Evolutionary conservation across 1,140 invertebrate genomes (phyloP).

Genomic region (Apolygus lucorum): DNA sequence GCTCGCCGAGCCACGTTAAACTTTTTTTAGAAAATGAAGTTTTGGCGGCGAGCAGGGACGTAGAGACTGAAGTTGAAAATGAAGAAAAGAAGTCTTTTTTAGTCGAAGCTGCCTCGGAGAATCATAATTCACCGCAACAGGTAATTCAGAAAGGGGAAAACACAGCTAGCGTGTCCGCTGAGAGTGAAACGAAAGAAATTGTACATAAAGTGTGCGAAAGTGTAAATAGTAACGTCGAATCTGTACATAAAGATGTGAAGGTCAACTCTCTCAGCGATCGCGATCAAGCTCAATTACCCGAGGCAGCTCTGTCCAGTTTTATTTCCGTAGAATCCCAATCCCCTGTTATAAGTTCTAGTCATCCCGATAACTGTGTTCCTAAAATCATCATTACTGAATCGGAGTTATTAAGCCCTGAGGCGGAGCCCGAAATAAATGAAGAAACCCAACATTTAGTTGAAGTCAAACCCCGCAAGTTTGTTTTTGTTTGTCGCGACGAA

Average conservation of each 20-base stretch:
- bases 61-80: conserved; percentile 5
- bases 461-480: conserved; percentile 25
- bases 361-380: conserved; percentile 23
- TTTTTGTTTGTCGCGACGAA: conserved; percentile 25
- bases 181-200: conserved; percentile 4
- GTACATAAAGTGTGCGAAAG: too few species aligned
- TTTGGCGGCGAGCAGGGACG: neutral
- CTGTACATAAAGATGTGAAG: neutral
- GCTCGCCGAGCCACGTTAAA: neutral
- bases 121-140: conserved; percentile 17
- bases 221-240: too few species aligned
- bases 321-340: neutral
- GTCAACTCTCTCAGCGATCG: neutral
- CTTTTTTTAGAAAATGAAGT: conserved; percentile 11
- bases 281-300: neutral
- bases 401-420: conserved; percentile 19
- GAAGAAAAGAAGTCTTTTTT: conserved; percentile 36
- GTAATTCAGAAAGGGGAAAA: conserved; percentile 2
- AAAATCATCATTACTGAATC: conserved; percentile 32
- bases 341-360: conserved; percentile 8
- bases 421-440: conserved; percentile 20
- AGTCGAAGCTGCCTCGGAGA: conserved; percentile 39
- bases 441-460: conserved; percentile 19
- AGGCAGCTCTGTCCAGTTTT: conserved; percentile 3
- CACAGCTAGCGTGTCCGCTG: neutral